A percentile compares a stretch with the other conserved stretches of the same genome.
Evolutionary conservation across 1,140 invertebrate genomes (phyloP).

Genomic region (Psilanteris sp.): DNA sequence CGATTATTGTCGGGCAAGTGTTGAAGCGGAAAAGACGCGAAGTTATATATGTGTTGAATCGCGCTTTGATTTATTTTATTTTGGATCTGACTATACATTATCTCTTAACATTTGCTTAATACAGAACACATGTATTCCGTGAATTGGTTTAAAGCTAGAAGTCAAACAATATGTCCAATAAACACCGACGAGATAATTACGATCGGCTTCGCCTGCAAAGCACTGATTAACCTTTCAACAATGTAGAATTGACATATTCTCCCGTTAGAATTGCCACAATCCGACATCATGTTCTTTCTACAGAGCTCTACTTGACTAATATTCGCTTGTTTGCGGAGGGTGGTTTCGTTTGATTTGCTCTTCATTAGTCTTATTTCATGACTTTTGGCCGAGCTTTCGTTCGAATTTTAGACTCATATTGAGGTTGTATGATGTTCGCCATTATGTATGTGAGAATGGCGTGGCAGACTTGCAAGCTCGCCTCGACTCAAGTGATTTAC

Average conservation of each 20-base stretch:
- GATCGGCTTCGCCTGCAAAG: constrained; percentile 53
- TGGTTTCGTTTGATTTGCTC: constrained; percentile 5
- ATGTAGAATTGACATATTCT: neutral
- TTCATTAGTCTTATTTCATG: neutral
- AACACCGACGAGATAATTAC: constrained; percentile 43
- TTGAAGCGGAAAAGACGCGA: constrained; percentile 25
- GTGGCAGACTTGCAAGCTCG: constrained; percentile 81
- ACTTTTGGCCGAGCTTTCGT: neutral
- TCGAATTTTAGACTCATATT: constrained; percentile 70
- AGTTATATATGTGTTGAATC: too few species aligned
- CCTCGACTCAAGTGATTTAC: constrained; percentile 89
- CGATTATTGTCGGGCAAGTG: constrained; percentile 48
- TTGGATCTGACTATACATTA: constrained; percentile 31
- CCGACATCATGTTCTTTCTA: too few species aligned
- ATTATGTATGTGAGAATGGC: constrained; percentile 66
- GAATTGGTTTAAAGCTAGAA: constrained; percentile 51
- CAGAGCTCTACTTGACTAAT: constrained; percentile 34
- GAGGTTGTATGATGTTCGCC: constrained; percentile 74
- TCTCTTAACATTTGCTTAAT: constrained; percentile 30
- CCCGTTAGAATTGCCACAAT: too few species aligned
- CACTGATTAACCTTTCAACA: constrained; percentile 19
- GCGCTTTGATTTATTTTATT: constrained; percentile 1
- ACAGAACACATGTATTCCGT: constrained; percentile 50
- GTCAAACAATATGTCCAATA: constrained; percentile 49
- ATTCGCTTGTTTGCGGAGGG: constrained; percentile 1